A percentile compares a stretch with the other conserved stretches of the same genome.
phyloP scores from a whole-genome alignment of 2,113 vertebrate genomes.

The Echinops telfairi region DNA sequence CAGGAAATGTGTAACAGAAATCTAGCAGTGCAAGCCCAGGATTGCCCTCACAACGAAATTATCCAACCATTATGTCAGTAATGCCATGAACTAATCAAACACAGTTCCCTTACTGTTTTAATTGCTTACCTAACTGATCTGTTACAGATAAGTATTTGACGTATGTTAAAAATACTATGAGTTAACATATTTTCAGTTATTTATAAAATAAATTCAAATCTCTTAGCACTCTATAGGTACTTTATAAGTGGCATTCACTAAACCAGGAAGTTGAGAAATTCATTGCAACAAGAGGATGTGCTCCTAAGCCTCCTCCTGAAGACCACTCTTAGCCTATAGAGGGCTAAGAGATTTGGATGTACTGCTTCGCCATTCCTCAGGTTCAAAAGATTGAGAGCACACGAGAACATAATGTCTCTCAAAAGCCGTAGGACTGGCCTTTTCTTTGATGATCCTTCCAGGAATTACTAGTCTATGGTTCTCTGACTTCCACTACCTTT shows the following conservation, averaged over 20 bases:
- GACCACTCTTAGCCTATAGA: background rate
- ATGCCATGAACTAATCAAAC: background rate
- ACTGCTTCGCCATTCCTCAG: background rate
- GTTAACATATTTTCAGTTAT: no score
- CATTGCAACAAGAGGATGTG: no score
- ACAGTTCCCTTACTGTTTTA: background rate
- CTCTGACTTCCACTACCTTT: background rate
- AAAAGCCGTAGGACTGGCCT: background rate
- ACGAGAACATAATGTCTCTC: background rate
- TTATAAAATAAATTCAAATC: no score
- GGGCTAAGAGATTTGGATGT: slow-evolving; percentile 33
- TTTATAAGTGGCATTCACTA: no score
- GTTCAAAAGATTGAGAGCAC: slow-evolving; percentile 9
- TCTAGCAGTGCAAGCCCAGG: background rate
- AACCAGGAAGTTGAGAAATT: no score
- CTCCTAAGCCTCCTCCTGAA: no score
- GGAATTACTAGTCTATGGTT: background rate
- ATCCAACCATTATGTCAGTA: background rate
- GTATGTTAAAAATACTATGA: background rate
- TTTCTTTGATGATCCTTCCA: slow-evolving; percentile 10
- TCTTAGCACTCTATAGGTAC: no score
- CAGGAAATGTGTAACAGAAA: background rate
- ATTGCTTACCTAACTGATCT: slow-evolving; percentile 2
- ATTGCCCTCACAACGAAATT: background rate
- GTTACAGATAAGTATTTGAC: background rate